A percentile compares a stretch with the other conserved stretches of the same genome.
Conservation (phyloP, 2,888 invertebrate genomes). For the Corbicula japonica region DNA sequence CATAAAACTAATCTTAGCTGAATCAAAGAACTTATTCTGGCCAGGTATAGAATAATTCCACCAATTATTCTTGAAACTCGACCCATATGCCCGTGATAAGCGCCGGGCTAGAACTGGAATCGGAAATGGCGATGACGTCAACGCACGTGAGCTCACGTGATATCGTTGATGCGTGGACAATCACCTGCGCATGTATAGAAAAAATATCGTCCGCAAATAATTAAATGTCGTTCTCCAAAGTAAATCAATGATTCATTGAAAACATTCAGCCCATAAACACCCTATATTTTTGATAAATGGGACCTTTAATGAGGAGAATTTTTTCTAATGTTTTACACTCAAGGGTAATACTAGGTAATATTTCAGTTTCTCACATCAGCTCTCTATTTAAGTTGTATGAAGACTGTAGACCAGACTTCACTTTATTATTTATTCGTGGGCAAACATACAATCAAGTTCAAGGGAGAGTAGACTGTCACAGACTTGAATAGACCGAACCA, state of each 20-base stretch:
- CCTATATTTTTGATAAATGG: no score
- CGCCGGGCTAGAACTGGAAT: constrained; percentile 51
- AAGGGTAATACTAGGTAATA: no score
- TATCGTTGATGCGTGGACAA: constrained; percentile 44
- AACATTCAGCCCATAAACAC: constrained; percentile 18
- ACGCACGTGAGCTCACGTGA: constrained; percentile 50
- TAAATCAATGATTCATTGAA: constrained; percentile 50
- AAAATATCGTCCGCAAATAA: constrained; percentile 39
- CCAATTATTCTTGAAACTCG: constrained; percentile 54
- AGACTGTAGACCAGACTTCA: no score
- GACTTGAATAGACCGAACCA: no score
- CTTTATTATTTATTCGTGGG: no score
- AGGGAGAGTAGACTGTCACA: no score
- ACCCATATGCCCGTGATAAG: constrained; percentile 46
- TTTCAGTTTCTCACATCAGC: no score
- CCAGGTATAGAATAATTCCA: constrained; percentile 42
- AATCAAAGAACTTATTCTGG: constrained; percentile 33
- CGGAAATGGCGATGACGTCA: constrained; percentile 62
- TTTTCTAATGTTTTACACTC: no score
- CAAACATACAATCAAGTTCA: no score
- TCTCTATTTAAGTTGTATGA: no score
- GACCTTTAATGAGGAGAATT: no score
- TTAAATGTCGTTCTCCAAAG: constrained; percentile 14
- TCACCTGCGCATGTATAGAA: constrained; percentile 38
- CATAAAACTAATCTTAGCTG: constrained; percentile 37